Evolutionary conservation across 2,888 invertebrate species (phyloP).

Genomic region (Meteorus colon): DNA sequence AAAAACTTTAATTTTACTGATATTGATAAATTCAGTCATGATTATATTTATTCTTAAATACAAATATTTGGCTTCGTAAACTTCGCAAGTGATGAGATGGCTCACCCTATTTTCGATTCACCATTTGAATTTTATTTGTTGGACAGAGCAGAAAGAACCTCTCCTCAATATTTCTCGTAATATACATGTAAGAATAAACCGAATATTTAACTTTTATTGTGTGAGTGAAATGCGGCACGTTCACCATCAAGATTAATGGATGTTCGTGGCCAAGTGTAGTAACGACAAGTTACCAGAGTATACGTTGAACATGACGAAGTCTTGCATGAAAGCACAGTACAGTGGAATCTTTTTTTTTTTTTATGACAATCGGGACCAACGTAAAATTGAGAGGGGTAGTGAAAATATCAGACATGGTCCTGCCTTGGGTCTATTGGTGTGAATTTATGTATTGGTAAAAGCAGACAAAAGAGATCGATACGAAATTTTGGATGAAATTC

Average conservation of each 20-base stretch:
- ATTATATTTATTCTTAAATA: neutral
- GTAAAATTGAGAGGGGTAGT: too few relatives aligned
- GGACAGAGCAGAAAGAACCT: conserved; percentile 2
- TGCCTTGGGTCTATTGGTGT: too few relatives aligned
- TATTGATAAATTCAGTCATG: too few relatives aligned
- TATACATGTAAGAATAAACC: conserved; percentile 16
- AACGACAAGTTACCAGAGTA: conserved; percentile 14
- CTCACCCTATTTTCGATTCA: conserved; percentile 6
- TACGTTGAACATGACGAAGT: conserved; percentile 32
- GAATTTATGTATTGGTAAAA: too few relatives aligned
- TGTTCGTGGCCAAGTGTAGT: conserved; percentile 43
- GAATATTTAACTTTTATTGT: conserved; percentile 26
- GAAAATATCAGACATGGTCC: too few relatives aligned
- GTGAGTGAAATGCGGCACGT: conserved; percentile 24
- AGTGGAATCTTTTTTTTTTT: too few relatives aligned
- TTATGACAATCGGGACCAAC: too few relatives aligned
- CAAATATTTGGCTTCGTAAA: neutral
- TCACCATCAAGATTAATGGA: conserved; percentile 47
- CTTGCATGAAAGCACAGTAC: conserved; percentile 27
- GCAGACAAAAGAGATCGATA: too few relatives aligned
- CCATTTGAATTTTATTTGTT: conserved; percentile 32
- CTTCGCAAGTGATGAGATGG: neutral
- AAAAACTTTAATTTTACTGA: too few relatives aligned
- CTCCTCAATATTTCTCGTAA: neutral
- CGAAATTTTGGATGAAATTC: too few relatives aligned